These are phyloP conservation scores for Caradrina clavipalpis DNA, from an alignment of 2,888 invertebrate genomes.

Conservation along the genomic window DNA sequence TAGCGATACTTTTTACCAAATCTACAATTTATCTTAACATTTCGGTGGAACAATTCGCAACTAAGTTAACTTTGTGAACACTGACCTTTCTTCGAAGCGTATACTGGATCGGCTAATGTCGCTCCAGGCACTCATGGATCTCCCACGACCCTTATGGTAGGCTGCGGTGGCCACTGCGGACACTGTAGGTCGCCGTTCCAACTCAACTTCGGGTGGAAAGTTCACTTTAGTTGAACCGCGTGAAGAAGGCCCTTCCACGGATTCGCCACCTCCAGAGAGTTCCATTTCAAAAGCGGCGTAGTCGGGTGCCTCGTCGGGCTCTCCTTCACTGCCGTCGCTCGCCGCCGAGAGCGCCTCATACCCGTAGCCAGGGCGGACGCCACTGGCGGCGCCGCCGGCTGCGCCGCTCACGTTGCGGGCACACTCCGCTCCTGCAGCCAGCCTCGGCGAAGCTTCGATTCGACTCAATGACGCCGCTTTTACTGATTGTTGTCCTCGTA, in stretches of 20 bases:
- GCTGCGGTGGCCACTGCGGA: conserved; percentile 84
- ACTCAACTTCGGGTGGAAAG: conserved; percentile 91
- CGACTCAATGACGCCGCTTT: conserved; percentile 88
- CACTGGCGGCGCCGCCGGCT: conserved; percentile 78
- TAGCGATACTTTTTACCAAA: neutral
- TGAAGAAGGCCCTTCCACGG: conserved; percentile 84
- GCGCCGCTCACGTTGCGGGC: conserved; percentile 76
- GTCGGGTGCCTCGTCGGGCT: conserved; percentile 84
- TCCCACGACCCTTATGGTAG: conserved; percentile 91
- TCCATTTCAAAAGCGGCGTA: conserved; percentile 88
- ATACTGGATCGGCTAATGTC: conserved; percentile 96
- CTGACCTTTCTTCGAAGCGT: conserved; percentile 94
- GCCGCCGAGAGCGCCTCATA: conserved; percentile 89
- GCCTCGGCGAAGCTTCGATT: conserved; percentile 84
- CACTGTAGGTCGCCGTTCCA: conserved; percentile 86
- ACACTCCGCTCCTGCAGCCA: conserved; percentile 81
- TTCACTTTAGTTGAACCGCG: conserved; percentile 92
- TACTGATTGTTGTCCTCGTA: conserved; percentile 81
- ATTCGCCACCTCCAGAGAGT: conserved; percentile 84
- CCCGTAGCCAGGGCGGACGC: conserved; percentile 88
- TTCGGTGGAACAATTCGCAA: neutral
- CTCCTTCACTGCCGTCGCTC: conserved; percentile 87
- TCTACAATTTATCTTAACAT: conserved; percentile 6
- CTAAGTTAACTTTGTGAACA: conserved; percentile 35
- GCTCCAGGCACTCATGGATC: conserved; percentile 97